A percentile compares a stretch with the other conserved stretches of the same genome.
Conservation (phyloP, 1,140 invertebrate species). For the Macrostomum lignano region DNA sequence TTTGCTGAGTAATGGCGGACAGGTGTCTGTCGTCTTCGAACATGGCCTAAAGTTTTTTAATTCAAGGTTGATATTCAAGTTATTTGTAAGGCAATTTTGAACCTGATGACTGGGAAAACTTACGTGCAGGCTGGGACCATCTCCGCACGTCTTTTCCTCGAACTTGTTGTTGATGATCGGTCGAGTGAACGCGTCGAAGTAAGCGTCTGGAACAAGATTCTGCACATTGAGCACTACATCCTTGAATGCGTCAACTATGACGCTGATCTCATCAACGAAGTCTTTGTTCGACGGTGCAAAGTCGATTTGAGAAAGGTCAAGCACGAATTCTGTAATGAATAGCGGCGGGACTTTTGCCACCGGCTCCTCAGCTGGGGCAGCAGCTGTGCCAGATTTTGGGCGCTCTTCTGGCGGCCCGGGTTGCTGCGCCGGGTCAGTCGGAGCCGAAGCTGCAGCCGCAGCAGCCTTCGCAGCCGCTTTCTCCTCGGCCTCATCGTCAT, state of each 20-base stretch:
- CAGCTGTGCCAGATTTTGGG: neutral
- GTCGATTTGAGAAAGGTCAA: conserved; percentile 20
- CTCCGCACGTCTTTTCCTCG: conserved; percentile 37
- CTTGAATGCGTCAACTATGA: conserved; percentile 11
- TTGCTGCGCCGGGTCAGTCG: no score
- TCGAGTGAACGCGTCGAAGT: conserved; percentile 27
- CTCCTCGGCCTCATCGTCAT: conserved; percentile 6
- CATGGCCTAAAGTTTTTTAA: conserved; percentile 33
- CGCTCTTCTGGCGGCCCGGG: neutral
- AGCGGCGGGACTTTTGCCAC: conserved; percentile 15
- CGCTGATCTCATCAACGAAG: conserved; percentile 19
- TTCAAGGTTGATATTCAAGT: no score
- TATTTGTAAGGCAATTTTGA: no score
- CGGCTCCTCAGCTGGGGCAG: conserved; percentile 15
- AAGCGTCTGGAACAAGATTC: conserved; percentile 24
- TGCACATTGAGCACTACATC: conserved; percentile 22
- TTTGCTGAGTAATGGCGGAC: conserved; percentile 27
- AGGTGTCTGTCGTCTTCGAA: conserved; percentile 37
- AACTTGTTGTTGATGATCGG: conserved; percentile 43
- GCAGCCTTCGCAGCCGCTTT: neutral
- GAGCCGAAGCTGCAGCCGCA: neutral
- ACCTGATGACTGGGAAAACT: no score
- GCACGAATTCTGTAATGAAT: conserved; percentile 23
- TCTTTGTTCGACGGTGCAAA: conserved; percentile 22
- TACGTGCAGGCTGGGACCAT: conserved; percentile 37